Evolutionary conservation across 2,888 invertebrate species (phyloP).

Genomic region (Portevinia maculata): DNA sequence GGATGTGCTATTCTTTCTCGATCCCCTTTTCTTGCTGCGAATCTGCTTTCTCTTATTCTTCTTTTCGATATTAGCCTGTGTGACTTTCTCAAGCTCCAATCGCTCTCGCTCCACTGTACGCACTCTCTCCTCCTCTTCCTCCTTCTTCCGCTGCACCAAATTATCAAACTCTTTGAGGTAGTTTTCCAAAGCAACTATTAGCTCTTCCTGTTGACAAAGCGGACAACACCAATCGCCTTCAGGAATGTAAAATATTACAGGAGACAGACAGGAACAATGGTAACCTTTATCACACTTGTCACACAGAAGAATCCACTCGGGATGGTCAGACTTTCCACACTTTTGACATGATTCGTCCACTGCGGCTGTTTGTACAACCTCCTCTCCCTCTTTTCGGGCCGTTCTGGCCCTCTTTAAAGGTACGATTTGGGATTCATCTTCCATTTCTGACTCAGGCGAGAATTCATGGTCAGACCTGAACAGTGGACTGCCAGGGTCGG

Average conservation of each 20-base stretch:
- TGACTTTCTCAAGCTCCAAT: slow-evolving; percentile 81
- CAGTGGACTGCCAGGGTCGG: slow-evolving; percentile 84
- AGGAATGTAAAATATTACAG: slow-evolving; percentile 95
- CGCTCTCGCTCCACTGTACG: slow-evolving; percentile 77
- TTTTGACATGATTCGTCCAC: slow-evolving; percentile 90
- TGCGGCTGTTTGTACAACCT: slow-evolving; percentile 76
- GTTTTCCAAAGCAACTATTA: slow-evolving; percentile 88
- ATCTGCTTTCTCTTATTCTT: slow-evolving; percentile 54
- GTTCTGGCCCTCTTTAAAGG: slow-evolving; percentile 93
- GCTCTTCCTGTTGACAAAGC: slow-evolving; percentile 95
- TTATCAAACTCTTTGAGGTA: slow-evolving; percentile 91
- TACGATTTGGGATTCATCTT: slow-evolving; percentile 85
- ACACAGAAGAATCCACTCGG: slow-evolving; percentile 98
- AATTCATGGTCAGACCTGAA: slow-evolving; percentile 96
- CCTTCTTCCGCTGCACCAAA: slow-evolving; percentile 84
- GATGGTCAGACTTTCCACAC: slow-evolving; percentile 95
- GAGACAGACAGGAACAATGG: slow-evolving; percentile 97
- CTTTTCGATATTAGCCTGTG: slow-evolving; percentile 77
- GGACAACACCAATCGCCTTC: slow-evolving; percentile 99
- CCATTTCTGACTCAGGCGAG: slow-evolving; percentile 94
- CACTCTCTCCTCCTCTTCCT: slow-evolving; percentile 77
- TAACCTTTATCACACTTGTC: slow-evolving; percentile 98
- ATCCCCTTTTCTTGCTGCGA: slow-evolving; percentile 75
- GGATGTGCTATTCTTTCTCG: slow-evolving; percentile 1
- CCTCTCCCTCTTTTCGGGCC: slow-evolving; percentile 88